Conservation (phyloP, 2,113 vertebrate genomes). For the Thomomys bottae region DNA sequence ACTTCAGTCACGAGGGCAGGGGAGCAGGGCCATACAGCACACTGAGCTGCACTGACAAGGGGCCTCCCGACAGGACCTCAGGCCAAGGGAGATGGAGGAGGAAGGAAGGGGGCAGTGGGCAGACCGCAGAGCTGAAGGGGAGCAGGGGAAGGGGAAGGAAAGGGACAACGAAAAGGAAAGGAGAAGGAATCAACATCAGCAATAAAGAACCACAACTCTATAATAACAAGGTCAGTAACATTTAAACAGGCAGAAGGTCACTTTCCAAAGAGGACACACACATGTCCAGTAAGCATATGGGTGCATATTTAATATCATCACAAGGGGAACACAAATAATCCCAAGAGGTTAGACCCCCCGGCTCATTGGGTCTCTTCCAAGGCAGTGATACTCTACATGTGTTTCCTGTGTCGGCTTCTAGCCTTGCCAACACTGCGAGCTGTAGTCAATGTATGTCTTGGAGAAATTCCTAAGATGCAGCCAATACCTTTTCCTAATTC, state of each 20-base stretch:
- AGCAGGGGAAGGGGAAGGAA: not conserved
- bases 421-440: not conserved
- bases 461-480: not conserved
- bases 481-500: not conserved
- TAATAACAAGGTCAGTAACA: not conserved
- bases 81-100: not conserved
- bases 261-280: not conserved
- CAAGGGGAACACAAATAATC: constrained; percentile 26
- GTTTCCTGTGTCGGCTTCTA: not conserved
- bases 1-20: not conserved
- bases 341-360: not conserved
- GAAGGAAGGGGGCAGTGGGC: no score
- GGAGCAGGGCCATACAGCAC: not conserved
- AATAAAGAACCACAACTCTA: not conserved
- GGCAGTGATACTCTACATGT: not conserved
- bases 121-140: not conserved
- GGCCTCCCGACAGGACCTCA: not conserved
- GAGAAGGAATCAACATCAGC: not conserved
- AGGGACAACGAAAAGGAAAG: not conserved
- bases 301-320: not conserved
- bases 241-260: not conserved
- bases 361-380: not conserved
- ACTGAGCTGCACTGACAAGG: not conserved
- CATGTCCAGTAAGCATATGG: not conserved
- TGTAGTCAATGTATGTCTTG: not conserved